phyloP scores from a whole-genome alignment of 2,113 vertebrate genomes.

The Cebidichthys violaceus region DNA sequence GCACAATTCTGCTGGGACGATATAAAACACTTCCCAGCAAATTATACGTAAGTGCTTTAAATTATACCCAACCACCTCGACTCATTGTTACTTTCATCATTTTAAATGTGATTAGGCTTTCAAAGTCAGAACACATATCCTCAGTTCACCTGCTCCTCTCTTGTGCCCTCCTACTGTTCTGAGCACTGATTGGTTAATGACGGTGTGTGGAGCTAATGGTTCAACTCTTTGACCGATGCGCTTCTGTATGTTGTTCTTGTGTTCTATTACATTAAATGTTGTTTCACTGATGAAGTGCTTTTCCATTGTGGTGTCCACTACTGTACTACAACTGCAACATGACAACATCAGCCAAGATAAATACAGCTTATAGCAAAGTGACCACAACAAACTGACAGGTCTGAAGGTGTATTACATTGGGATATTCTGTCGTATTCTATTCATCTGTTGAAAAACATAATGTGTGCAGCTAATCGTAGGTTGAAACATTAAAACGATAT shows the following conservation, averaged over 20 bases:
- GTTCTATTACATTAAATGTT: neutral
- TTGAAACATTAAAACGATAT: slow-evolving; percentile 6
- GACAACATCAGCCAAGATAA: neutral
- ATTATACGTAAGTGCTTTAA: slow-evolving; percentile 60
- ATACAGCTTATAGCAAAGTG: neutral
- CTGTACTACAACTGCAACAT: neutral
- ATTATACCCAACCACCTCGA: slow-evolving; percentile 35
- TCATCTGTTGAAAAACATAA: neutral
- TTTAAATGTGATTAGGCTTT: slow-evolving; percentile 57
- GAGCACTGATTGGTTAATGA: neutral
- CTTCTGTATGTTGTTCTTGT: neutral
- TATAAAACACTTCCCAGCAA: slow-evolving; percentile 26
- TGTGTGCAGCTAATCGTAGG: neutral
- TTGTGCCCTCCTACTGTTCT: neutral
- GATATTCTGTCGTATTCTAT: neutral
- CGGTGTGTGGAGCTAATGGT: neutral
- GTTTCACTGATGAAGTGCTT: neutral
- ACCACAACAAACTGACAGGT: neutral
- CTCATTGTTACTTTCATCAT: slow-evolving; percentile 56
- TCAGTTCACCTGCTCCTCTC: slow-evolving; percentile 6
- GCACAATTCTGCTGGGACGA: no score
- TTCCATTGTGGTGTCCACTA: neutral
- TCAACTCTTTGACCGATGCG: neutral
- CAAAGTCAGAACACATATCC: slow-evolving; percentile 38
- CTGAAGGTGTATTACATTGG: neutral